phyloP scores from a whole-genome alignment of 2,888 invertebrate genomes.

The Ophion ellenae region DNA sequence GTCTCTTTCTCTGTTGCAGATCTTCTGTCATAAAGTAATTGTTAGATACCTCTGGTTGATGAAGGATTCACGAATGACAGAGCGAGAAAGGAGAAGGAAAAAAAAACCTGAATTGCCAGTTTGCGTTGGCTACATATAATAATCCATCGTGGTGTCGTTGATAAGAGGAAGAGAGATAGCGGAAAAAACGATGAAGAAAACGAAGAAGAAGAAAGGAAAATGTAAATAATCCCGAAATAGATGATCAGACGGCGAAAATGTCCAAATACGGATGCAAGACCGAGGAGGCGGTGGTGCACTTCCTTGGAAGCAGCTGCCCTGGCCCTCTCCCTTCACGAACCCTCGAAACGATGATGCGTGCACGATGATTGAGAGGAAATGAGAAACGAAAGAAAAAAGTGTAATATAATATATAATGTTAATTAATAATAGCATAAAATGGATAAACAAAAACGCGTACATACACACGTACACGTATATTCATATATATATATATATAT shows the following conservation, averaged over 20 bases:
- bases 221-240: constrained; percentile 81
- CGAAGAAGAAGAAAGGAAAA: constrained; percentile 35
- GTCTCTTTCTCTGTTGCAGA: constrained; percentile 76
- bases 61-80: constrained; percentile 64
- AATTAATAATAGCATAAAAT: constrained; percentile 77
- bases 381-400: constrained; percentile 67
- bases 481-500: not conserved
- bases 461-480: constrained; percentile 69
- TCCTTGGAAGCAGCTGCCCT: constrained; percentile 58
- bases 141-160: constrained; percentile 74
- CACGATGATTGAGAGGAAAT: constrained; percentile 49
- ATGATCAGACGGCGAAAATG: constrained; percentile 75
- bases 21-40: constrained; percentile 81
- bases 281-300: constrained; percentile 29
- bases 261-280: constrained; percentile 71
- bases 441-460: constrained; percentile 68
- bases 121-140: constrained; percentile 73
- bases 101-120: constrained; percentile 70
- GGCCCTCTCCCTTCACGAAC: constrained; percentile 44
- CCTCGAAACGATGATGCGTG: constrained; percentile 57
- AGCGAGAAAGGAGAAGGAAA: constrained; percentile 31
- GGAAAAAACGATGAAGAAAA: constrained; percentile 63
- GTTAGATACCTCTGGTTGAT: constrained; percentile 73
- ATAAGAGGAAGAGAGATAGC: constrained; percentile 64
- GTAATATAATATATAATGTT: constrained; percentile 82